Percentiles rank a stretch among this genome's conserved stretches.
These are phyloP conservation scores for Drosophila anomalata DNA, from an alignment of 2,888 invertebrate genomes.

Conservation along the genomic window DNA sequence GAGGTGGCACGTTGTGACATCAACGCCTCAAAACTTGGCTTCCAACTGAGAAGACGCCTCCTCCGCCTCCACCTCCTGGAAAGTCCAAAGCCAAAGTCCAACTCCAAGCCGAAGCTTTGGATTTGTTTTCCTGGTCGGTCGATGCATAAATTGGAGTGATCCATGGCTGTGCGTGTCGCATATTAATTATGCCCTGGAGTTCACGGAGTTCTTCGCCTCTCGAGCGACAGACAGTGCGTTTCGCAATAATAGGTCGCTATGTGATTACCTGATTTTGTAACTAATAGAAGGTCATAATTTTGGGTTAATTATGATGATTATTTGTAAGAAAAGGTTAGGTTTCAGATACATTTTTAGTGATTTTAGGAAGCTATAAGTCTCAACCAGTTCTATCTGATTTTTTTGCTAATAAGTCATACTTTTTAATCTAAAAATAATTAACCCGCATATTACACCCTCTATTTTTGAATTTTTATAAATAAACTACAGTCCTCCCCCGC, in stretches of 20 bases:
- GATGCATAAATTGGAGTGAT: constrained; percentile 72
- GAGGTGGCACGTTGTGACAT: constrained; percentile 47
- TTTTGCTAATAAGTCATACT: too few relatives aligned
- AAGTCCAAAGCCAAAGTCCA: constrained; percentile 33
- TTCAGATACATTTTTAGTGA: not conserved
- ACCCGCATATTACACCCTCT: not conserved
- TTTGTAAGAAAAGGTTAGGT: not conserved
- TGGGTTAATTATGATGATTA: not conserved
- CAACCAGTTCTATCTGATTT: not conserved
- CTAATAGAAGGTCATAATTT: not conserved
- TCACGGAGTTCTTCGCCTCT: constrained; percentile 14
- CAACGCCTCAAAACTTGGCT: constrained; percentile 34
- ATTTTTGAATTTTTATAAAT: not conserved
- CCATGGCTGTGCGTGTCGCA: constrained; percentile 58
- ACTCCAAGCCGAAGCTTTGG: constrained; percentile 27
- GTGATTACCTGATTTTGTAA: not conserved
- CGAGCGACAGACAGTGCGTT: constrained; percentile 26
- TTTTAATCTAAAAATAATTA: not conserved
- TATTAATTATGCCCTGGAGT: constrained; percentile 49
- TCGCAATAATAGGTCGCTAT: constrained; percentile 3
- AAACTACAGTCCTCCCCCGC: constrained; percentile 14
- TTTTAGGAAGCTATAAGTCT: not conserved
- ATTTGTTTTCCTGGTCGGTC: constrained; percentile 52
- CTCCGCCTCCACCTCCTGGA: constrained; percentile 4
- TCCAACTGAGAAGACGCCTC: not conserved